Percentiles rank a stretch among this genome's conserved stretches.
phyloP scores from a whole-genome alignment of 2,113 vertebrate genomes.

The Herpailurus yagouaroundi region DNA sequence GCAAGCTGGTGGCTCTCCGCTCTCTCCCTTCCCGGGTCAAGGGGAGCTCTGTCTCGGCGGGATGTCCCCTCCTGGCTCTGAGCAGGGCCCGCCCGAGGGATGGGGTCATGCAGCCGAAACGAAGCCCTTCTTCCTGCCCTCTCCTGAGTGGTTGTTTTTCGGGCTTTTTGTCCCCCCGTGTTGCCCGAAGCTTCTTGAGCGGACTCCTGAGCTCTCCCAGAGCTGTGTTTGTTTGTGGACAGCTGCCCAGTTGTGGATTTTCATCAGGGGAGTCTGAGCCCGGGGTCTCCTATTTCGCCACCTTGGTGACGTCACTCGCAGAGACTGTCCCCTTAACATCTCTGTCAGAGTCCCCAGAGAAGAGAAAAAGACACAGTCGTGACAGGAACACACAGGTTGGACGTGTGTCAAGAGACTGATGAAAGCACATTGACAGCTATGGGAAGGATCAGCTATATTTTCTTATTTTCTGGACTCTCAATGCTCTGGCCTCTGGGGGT shows the following conservation, averaged over 20 bases:
- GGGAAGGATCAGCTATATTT: not conserved
- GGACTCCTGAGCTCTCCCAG: not conserved
- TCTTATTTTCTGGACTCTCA: not conserved
- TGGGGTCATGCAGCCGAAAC: not conserved
- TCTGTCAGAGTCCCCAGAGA: not conserved
- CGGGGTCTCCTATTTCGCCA: not conserved
- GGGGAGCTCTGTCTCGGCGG: not conserved
- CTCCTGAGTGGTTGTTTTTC: not conserved
- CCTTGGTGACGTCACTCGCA: not conserved
- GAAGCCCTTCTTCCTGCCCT: not conserved
- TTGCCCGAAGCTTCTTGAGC: not conserved
- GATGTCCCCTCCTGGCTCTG: not conserved
- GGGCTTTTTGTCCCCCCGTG: not conserved
- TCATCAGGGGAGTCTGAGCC: not conserved
- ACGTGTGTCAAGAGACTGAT: not conserved
- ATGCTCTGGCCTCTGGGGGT: not conserved
- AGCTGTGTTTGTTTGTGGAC: not conserved
- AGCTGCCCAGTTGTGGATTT: not conserved
- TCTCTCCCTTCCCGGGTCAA: not conserved
- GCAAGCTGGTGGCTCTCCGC: not conserved
- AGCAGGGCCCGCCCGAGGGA: not conserved
- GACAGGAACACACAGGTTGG: no score
- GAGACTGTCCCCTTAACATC: not conserved
- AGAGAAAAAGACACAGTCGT: not conserved
- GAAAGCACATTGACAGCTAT: not conserved